Conservation (phyloP, 2,113 vertebrate genomes). For the human (Homo sapiens) region GRCh38 chr16:83185501-83186000, state of each 20-base stretch:
- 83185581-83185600: background rate
- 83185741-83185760: background rate
- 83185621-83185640: background rate
- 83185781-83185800: background rate
- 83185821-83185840: fast-evolving
- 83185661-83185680: background rate
- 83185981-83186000: background rate
- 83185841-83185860: background rate
- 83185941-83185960: background rate
- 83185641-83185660: background rate
- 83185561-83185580: background rate
- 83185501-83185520: background rate
- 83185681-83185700: background rate
- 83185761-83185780: background rate
- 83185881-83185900: fast-evolving
- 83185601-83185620: background rate
- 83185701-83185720: background rate
- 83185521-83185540: background rate
- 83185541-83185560: background rate
- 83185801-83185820: fast-evolving
- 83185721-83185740: background rate
- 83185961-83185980: background rate
- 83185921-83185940: background rate
- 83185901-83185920: background rate
- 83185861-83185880: too few species aligned